Percentiles rank a stretch among this genome's conserved stretches.
Evolutionary conservation across 35 echinoderm and acorn worm genomes (phyloP).

Genomic region (Eucidaris tribuloides): DNA sequence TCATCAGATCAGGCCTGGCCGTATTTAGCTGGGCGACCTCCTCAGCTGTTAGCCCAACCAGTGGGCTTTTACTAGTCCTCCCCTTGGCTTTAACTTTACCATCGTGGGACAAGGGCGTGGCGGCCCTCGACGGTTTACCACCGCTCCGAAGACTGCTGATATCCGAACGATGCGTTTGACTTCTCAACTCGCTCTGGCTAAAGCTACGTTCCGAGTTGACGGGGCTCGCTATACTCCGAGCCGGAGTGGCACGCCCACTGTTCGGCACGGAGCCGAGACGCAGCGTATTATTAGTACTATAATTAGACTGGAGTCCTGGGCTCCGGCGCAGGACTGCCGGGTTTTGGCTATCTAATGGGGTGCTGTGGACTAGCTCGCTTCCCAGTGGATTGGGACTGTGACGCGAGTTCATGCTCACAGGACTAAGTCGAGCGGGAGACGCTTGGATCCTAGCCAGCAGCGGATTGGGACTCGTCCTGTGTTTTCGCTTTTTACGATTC

Average conservation of each 20-base stretch:
- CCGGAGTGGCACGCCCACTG: constrained; percentile 50
- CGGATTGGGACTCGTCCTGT: constrained; percentile 72
- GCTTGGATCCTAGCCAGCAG: constrained; percentile 67
- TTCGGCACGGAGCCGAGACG: constrained; percentile 20
- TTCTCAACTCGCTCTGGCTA: constrained; percentile 80
- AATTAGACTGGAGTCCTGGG: constrained; percentile 20
- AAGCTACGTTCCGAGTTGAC: constrained; percentile 65
- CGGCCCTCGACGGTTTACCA: constrained; percentile 16
- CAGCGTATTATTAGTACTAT: constrained; percentile 3
- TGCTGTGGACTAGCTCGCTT: constrained; percentile 29
- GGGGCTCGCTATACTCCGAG: constrained; percentile 56
- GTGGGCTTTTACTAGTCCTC: constrained; percentile 46
- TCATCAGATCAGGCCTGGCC: constrained; percentile 77
- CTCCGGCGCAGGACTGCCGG: neutral
- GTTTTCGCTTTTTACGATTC: constrained; percentile 57
- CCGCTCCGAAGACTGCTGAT: constrained; percentile 74
- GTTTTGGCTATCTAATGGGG: constrained; percentile 12
- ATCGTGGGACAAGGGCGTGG: constrained; percentile 32
- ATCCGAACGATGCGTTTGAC: constrained; percentile 63
- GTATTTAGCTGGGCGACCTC: constrained; percentile 87
- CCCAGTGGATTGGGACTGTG: constrained; percentile 57
- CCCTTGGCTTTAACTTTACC: constrained; percentile 11
- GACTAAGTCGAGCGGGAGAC: constrained; percentile 56
- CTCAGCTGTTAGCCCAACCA: constrained; percentile 78
- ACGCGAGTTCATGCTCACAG: constrained; percentile 42